A percentile compares a stretch with the other conserved stretches of the same genome.
phyloP scores from a whole-genome alignment of 2,797 vertebrate species.

The Lutjanus campechanus region DNA sequence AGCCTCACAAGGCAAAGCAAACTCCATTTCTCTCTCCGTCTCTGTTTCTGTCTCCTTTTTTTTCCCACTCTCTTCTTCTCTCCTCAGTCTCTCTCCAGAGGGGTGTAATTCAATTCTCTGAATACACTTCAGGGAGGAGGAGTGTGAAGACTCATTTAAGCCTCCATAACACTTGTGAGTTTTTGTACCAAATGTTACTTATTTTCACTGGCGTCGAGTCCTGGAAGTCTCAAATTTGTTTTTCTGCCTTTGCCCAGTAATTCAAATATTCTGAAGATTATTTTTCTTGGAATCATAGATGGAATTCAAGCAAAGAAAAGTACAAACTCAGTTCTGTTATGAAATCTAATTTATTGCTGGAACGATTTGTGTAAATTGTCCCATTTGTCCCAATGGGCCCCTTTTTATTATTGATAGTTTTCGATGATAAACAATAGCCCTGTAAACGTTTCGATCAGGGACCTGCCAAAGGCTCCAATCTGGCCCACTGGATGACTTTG shows the following conservation, averaged over 20 bases:
- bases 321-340: constrained; percentile 32
- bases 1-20: constrained; percentile 59
- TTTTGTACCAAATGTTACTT: constrained; percentile 80
- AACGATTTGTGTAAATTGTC: constrained; percentile 38
- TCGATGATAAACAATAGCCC: constrained; percentile 20
- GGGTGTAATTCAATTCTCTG: constrained; percentile 81
- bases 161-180: constrained; percentile 72
- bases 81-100: constrained; percentile 57
- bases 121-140: constrained; percentile 76
- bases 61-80: constrained; percentile 21
- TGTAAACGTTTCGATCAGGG: constrained; percentile 11
- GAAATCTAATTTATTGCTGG: constrained; percentile 31
- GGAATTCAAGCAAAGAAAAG: constrained; percentile 31
- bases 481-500: too few species aligned
- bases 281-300: constrained; percentile 64
- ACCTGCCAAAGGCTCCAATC: too few species aligned
- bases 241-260: constrained; percentile 63
- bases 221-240: constrained; percentile 60
- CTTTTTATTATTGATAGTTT: not conserved
- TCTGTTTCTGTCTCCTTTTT: constrained; percentile 6
- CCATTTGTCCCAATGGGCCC: constrained; percentile 14
- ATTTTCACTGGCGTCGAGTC: constrained; percentile 72
- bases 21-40: constrained; percentile 57
- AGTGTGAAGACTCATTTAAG: constrained; percentile 81
- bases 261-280: constrained; percentile 68